Percentiles rank a stretch among this genome's conserved stretches.
Evolutionary conservation across 2,888 invertebrate species (phyloP).

Genomic region (Pantelozetes paolii): DNA sequence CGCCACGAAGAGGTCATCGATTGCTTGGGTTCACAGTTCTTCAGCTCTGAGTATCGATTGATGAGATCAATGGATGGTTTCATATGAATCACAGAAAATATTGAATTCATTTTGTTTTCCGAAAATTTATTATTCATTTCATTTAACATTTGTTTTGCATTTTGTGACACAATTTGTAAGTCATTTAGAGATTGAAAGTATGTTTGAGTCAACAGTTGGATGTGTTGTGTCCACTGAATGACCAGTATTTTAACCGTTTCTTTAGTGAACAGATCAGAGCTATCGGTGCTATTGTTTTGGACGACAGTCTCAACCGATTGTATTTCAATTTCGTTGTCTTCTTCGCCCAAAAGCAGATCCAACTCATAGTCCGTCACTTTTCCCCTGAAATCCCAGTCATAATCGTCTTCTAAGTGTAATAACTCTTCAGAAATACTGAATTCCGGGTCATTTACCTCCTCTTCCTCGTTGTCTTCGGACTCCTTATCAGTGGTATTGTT

Average conservation of each 20-base stretch:
- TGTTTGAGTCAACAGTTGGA: conserved; percentile 37
- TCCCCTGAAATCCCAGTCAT: conserved; percentile 33
- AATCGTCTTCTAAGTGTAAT: conserved; percentile 1
- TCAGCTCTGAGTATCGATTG: neutral
- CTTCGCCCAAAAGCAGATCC: conserved; percentile 27
- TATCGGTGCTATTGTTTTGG: neutral
- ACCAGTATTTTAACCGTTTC: neutral
- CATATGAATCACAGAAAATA: neutral
- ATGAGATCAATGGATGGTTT: neutral
- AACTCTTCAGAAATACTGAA: conserved; percentile 37
- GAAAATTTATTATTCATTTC: conserved; percentile 17
- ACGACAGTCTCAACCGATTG: neutral
- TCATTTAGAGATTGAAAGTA: conserved; percentile 30
- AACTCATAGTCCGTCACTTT: conserved; percentile 31
- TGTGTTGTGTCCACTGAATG: conserved; percentile 35
- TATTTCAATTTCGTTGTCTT: conserved; percentile 13
- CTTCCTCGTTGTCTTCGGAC: conserved; percentile 30
- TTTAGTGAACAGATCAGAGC: neutral
- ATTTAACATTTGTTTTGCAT: conserved; percentile 13
- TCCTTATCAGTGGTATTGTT: neutral
- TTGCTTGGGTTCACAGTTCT: neutral
- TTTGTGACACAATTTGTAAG: conserved; percentile 35
- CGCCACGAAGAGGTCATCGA: conserved; percentile 37
- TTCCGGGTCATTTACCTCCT: conserved; percentile 41
- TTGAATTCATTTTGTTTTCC: neutral